phyloP scores from a whole-genome alignment of 2,888 invertebrate species.

The Chelonus formosanus region DNA sequence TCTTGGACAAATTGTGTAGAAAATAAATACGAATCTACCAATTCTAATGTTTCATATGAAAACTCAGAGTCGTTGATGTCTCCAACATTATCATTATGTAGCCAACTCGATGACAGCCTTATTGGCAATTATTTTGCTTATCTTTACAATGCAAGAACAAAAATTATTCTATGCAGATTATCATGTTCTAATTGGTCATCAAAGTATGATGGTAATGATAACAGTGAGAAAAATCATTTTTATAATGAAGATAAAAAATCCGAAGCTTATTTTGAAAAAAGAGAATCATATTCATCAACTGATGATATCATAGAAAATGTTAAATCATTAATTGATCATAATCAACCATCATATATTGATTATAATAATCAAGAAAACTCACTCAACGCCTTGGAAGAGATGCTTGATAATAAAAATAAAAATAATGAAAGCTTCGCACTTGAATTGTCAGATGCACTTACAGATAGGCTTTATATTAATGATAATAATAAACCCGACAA shows the following conservation, averaged over 20 bases:
- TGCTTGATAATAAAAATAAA: no score
- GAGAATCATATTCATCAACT: slow-evolving; percentile 37
- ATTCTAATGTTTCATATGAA: slow-evolving; percentile 36
- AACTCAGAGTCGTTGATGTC: slow-evolving; percentile 2
- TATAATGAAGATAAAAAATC: slow-evolving; percentile 29
- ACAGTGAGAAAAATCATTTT: slow-evolving; percentile 29
- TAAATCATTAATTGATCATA: slow-evolving; percentile 38
- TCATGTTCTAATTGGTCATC: slow-evolving; percentile 84
- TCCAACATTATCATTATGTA: slow-evolving; percentile 34
- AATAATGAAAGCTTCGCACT: no score
- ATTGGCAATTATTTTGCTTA: slow-evolving; percentile 87
- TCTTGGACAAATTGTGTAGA: slow-evolving; percentile 35
- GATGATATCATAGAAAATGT: slow-evolving; percentile 53
- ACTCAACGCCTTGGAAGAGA: no score
- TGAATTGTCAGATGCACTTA: no score
- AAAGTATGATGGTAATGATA: slow-evolving; percentile 75
- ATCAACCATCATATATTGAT: no score
- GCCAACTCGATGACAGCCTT: slow-evolving; percentile 68
- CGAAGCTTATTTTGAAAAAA: slow-evolving; percentile 18
- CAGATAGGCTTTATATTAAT: no score
- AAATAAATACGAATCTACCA: slow-evolving; percentile 34
- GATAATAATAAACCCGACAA: no score
- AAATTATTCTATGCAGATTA: slow-evolving; percentile 76
- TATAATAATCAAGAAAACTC: no score
- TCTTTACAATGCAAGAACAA: slow-evolving; percentile 82